Evolutionary conservation across 2,888 invertebrate genomes (phyloP).

Genomic region (Dioctria linearis): DNA sequence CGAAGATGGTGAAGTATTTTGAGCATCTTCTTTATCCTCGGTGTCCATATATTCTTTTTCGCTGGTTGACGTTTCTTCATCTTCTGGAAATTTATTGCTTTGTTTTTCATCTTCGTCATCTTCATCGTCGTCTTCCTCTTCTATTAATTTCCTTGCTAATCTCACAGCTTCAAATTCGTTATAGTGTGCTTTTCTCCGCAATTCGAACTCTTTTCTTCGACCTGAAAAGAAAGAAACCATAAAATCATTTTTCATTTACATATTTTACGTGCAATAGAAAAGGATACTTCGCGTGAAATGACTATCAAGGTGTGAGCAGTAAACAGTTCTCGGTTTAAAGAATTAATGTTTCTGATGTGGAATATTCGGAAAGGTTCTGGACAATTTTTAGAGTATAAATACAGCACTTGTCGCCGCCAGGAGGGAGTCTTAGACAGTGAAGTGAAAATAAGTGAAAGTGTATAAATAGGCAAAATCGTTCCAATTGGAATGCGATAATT

Average conservation of each 20-base stretch:
- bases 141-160: slow-evolving; percentile 90
- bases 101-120: slow-evolving; percentile 70
- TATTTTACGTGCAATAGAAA: too few relatives aligned
- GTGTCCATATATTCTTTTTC: slow-evolving; percentile 60
- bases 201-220: slow-evolving; percentile 86
- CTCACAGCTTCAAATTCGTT: slow-evolving; percentile 97
- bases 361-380: too few relatives aligned
- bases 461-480: too few relatives aligned
- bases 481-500: too few relatives aligned
- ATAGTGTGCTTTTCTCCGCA: slow-evolving; percentile 96
- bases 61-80: slow-evolving; percentile 57
- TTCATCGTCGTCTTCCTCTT: slow-evolving; percentile 89
- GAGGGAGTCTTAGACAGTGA: too few relatives aligned
- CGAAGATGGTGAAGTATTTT: slow-evolving; percentile 60
- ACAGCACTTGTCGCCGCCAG: too few relatives aligned
- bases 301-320: too few relatives aligned
- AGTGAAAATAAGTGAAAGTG: too few relatives aligned
- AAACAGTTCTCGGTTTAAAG: too few relatives aligned
- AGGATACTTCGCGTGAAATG: too few relatives aligned
- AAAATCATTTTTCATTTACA: not conserved
- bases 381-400: too few relatives aligned
- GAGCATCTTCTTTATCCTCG: slow-evolving; percentile 60
- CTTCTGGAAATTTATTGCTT: slow-evolving; percentile 47
- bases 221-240: slow-evolving; percentile 66
- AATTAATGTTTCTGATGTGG: too few relatives aligned